Conservation (phyloP, 1,140 invertebrate genomes). For the Euschistus heros region DNA sequence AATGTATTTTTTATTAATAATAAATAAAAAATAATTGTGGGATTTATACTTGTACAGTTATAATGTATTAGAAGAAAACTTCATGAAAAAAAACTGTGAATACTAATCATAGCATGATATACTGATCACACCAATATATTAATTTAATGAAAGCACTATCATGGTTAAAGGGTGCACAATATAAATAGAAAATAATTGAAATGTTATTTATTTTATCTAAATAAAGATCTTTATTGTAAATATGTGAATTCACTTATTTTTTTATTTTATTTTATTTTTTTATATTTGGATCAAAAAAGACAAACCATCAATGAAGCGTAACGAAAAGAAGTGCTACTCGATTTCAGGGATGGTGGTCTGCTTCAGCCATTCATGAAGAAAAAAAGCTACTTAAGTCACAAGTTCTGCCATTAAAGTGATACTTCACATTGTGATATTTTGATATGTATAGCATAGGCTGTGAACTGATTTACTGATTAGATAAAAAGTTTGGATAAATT, state of each 20-base stretch:
- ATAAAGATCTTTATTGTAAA: too few relatives aligned
- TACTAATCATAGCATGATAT: too few relatives aligned
- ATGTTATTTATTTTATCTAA: too few relatives aligned
- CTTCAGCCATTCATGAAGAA: neutral
- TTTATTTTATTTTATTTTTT: too few relatives aligned
- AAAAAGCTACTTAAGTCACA: neutral
- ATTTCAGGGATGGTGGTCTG: slow-evolving; percentile 1
- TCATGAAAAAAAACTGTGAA: too few relatives aligned
- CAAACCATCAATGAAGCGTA: neutral
- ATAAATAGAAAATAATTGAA: too few relatives aligned
- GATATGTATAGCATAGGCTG: neutral
- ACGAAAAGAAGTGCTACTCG: neutral
- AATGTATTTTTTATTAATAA: too few relatives aligned
- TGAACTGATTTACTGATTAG: neutral
- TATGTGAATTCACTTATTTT: neutral
- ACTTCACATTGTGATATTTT: neutral
- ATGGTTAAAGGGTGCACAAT: too few relatives aligned
- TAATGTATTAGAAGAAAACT: too few relatives aligned
- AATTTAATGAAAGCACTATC: too few relatives aligned
- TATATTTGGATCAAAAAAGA: slow-evolving; percentile 4
- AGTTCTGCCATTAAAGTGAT: slow-evolving; percentile 9
- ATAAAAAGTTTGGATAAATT: neutral
- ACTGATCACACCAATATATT: too few relatives aligned
- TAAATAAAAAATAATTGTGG: neutral
- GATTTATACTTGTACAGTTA: neutral